Conservation (phyloP, 2,888 invertebrate genomes). For the Augochlorella aurata region DNA sequence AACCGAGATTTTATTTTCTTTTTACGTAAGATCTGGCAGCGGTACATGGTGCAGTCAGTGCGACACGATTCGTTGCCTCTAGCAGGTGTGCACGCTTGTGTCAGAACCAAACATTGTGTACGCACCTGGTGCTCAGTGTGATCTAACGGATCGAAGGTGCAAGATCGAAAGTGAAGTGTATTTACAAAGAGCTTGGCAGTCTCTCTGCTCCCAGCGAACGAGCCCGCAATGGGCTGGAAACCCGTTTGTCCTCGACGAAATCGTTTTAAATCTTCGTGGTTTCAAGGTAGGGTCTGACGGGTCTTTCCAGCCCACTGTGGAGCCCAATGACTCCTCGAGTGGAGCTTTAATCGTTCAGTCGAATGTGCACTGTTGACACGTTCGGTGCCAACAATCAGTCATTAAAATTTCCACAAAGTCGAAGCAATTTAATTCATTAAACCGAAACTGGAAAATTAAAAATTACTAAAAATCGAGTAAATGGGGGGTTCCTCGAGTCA, state of each 20-base stretch:
- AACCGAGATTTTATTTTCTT: background rate
- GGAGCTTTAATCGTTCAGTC: background rate
- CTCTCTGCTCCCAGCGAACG: background rate
- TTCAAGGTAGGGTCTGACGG: no score
- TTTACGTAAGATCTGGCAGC: background rate
- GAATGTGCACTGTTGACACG: no score
- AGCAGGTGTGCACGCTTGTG: constrained; percentile 47
- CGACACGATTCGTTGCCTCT: constrained; percentile 44
- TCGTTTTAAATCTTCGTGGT: no score
- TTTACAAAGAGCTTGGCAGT: constrained; percentile 29
- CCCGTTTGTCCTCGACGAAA: no score
- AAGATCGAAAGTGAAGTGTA: constrained; percentile 49
- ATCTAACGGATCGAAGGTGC: constrained; percentile 55
- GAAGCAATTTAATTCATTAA: no score
- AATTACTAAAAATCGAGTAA: no score
- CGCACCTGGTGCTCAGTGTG: constrained; percentile 58
- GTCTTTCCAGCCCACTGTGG: no score
- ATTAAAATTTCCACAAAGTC: no score
- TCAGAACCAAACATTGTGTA: constrained; percentile 52
- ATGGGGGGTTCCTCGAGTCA: no score
- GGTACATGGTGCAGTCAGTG: constrained; percentile 29
- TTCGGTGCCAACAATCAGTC: no score
- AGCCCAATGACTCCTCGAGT: background rate
- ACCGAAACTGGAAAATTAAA: no score
- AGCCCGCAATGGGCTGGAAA: no score